Conservation (phyloP, 2,888 invertebrate genomes). For the Leucophenga maculata region DNA sequence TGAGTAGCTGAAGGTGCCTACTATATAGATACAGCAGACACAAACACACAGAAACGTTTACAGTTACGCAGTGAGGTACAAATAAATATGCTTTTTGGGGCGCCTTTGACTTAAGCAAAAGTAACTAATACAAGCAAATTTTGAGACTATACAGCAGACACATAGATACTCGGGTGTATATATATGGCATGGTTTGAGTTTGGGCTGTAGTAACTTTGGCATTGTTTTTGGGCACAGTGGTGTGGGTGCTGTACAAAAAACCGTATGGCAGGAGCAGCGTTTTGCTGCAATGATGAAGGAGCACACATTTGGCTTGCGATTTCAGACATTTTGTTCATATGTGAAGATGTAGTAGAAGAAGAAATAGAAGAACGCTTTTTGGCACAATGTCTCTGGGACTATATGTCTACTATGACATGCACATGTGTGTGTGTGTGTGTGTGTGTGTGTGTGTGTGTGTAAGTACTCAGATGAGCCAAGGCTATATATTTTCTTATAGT, state of each 20-base stretch:
- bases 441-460: constrained; percentile 32
- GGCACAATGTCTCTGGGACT: not conserved
- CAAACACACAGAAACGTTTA: constrained; percentile 30
- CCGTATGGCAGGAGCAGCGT: not conserved
- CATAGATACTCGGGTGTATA: constrained; percentile 50
- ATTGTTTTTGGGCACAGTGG: constrained; percentile 55
- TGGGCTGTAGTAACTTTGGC: constrained; percentile 57
- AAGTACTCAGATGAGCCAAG: constrained; percentile 58
- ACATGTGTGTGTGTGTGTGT: constrained; percentile 26
- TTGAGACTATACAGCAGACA: constrained; percentile 16
- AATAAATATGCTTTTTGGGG: constrained; percentile 20
- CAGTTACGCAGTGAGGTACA: not conserved
- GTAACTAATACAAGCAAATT: not conserved
- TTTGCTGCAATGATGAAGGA: no score
- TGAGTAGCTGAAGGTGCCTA: constrained; percentile 47
- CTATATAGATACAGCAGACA: constrained; percentile 31
- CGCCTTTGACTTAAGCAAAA: constrained; percentile 59
- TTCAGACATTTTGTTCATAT: no score
- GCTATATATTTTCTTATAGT: constrained; percentile 50
- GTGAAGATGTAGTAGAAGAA: no score
- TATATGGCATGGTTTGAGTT: constrained; percentile 66
- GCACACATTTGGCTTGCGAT: no score
- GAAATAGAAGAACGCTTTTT: not conserved
- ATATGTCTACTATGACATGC: not conserved
- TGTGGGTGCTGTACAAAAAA: not conserved